Conservation (phyloP, 2,113 vertebrate species). For the Centropus bengalensis region DNA sequence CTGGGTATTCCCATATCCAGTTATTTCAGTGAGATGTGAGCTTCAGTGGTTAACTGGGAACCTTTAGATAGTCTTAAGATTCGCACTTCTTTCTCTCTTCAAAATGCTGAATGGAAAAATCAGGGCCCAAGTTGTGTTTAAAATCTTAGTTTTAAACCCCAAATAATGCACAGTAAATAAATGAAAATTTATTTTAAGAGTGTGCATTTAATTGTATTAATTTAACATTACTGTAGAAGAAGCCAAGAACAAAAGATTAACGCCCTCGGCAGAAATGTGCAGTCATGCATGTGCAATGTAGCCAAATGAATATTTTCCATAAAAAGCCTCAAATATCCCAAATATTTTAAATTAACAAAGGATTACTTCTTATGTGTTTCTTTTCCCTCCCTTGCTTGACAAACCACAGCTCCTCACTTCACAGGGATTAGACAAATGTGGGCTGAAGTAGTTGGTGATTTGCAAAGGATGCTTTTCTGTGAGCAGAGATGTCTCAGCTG, state of each 20-base stretch:
- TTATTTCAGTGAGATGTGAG: not conserved
- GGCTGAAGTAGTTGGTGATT: not conserved
- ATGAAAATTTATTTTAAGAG: not conserved
- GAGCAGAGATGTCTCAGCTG: not conserved
- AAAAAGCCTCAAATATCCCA: not conserved
- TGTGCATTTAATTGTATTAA: not conserved
- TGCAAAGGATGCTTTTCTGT: not conserved
- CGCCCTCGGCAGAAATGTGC: not conserved
- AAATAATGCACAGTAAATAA: not conserved
- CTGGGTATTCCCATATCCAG: not conserved
- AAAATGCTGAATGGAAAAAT: not conserved
- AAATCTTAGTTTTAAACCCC: not conserved
- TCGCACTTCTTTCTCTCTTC: not conserved
- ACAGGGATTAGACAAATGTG: not conserved
- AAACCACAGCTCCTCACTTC: not conserved
- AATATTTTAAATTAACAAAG: not conserved
- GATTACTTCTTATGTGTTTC: not conserved
- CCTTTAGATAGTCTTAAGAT: not conserved
- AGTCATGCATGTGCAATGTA: rapidly evolving
- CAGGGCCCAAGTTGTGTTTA: rapidly evolving
- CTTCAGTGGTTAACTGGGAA: not conserved
- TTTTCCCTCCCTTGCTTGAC: not conserved
- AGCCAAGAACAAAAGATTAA: not conserved
- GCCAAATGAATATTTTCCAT: not conserved
- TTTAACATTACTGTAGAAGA: not conserved